These are phyloP conservation scores for Drosophila obscura DNA, from an alignment of 1,140 invertebrate genomes.

Conservation along the genomic window DNA sequence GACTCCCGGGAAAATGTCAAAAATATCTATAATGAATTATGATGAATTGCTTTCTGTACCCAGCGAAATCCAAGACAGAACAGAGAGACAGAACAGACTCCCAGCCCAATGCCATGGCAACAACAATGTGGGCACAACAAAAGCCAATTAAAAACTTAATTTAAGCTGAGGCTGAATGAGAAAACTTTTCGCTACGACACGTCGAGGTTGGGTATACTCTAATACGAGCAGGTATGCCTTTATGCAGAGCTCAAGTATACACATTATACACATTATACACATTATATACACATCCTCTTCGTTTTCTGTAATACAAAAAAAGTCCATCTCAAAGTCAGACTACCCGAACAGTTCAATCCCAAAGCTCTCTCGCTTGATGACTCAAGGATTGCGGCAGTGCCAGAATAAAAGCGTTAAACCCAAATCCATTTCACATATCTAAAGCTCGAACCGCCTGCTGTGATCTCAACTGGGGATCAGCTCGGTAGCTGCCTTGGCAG, in stretches of 20 bases:
- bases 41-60: constrained; percentile 65
- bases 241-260: not conserved
- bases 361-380: constrained; percentile 16
- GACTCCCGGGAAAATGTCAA: constrained; percentile 67
- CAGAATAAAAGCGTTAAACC: constrained; percentile 29
- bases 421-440: constrained; percentile 22
- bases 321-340: not conserved
- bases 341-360: not conserved
- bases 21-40: constrained; percentile 78
- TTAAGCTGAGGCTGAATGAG: constrained; percentile 35
- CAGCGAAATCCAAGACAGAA: constrained; percentile 14
- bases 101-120: constrained; percentile 21
- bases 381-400: constrained; percentile 40
- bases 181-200: not conserved
- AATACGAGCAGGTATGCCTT: not conserved
- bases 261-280: no score
- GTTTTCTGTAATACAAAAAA: not conserved
- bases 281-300: no score
- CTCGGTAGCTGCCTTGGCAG: constrained; percentile 42
- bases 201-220: constrained; percentile 18
- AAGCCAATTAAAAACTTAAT: constrained; percentile 73
- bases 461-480: constrained; percentile 39
- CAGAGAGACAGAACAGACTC: constrained; percentile 24
- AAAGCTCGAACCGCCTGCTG: constrained; percentile 32
- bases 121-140: constrained; percentile 49